Evolutionary conservation across 2,113 vertebrate species (phyloP), one percentile per base, ranked within the genome.

Genomic region (Tupaia chinensis): DNA sequence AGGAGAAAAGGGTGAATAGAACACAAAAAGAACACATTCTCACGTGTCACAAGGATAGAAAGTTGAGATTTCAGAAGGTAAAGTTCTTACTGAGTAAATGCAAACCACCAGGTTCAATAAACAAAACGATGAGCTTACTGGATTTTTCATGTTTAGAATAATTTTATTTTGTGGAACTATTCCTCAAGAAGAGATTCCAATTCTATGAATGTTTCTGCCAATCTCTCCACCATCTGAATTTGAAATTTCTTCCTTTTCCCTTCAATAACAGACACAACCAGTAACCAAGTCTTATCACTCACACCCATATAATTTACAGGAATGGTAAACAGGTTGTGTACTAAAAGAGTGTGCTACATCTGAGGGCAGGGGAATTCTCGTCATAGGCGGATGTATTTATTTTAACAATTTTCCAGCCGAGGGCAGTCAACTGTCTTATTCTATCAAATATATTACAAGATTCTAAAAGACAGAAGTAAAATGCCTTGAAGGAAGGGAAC

Each of bases 401-500:
- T 77, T 60, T 70, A 88, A 88, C 29, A 78, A 25, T 9, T 76
- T 83, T 68, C 88, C 89, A 95, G 93, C 65, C 97, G 95, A 77
- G 84, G 87, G 95, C 93, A 97, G 79, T 95, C 87, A 95, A 78
- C 78, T 73, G 74, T 91, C 95, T 94, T 76, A 87, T n/a, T 82
- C 79, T 84, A 95, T 90, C 84, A 87, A 83, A 95, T 79, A 32
- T 63, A 93, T 88, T 72, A 79, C n/a, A 87, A 93, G 11, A 90
- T 94, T 81, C 56, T 87, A 78, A 69, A 15, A 84, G 53, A 78
- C 65, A 66, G 65, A 93, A 90, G 29, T 68, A 92, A 90, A 93
- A 81, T 15, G 5, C 63, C 68, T 80, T 32, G 11, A 86, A 63
- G 34, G 92, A 66, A 29, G 60, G 19, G 7, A 3, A 56, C 8